phyloP scores from a whole-genome alignment of 2,113 vertebrate genomes.

The Sebastes fasciatus region DNA sequence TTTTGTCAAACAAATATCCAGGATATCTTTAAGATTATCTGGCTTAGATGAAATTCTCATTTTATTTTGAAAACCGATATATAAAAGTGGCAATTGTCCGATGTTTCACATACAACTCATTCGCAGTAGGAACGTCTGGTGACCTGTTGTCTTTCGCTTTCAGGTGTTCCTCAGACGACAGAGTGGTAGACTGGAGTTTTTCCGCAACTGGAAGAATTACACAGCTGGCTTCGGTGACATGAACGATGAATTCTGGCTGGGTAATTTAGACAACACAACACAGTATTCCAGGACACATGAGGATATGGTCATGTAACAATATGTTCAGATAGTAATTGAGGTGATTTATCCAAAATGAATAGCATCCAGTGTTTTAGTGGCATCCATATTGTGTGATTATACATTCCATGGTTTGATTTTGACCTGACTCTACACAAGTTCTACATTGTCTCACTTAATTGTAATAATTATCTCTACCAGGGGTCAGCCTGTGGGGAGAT shows the following conservation, averaged over 20 bases:
- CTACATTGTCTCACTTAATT: neutral
- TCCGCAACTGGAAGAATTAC: conserved; percentile 95
- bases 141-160: neutral
- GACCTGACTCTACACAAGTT: neutral
- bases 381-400: neutral
- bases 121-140: neutral
- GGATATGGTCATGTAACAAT: neutral
- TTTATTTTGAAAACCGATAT: neutral
- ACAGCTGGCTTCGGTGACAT: conserved; percentile 92
- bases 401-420: neutral
- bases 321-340: too few species aligned
- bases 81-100: neutral
- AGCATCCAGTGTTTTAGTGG: neutral
- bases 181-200: conserved; percentile 93
- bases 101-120: neutral
- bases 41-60: neutral
- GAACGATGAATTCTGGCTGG: conserved; percentile 96
- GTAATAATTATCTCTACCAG: neutral
- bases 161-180: conserved; percentile 95
- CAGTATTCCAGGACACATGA: neutral
- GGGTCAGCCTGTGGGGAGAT: neutral
- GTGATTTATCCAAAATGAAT: neutral
- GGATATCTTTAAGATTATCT: neutral
- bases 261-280: conserved; percentile 73
- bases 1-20: neutral